Evolutionary conservation across 2,888 invertebrate genomes (phyloP).

Genomic region (Volucella bombylans): DNA sequence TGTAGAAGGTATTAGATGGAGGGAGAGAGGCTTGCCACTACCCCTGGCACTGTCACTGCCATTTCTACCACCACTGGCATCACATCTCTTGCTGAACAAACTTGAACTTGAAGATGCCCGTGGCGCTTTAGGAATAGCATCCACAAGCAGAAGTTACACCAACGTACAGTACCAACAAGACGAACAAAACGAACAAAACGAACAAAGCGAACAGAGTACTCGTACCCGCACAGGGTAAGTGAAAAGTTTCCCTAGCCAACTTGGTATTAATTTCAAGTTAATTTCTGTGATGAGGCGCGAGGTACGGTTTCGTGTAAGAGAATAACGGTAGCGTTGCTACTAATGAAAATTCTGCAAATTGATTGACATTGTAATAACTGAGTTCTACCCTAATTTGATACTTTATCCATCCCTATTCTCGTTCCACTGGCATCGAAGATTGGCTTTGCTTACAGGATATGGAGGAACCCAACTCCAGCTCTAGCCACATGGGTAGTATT

Average conservation of each 20-base stretch:
- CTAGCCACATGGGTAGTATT: slow-evolving; percentile 1
- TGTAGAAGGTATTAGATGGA: background rate
- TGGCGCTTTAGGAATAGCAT: slow-evolving; percentile 5
- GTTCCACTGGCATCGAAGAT: background rate
- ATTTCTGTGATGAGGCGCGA: slow-evolving; percentile 27
- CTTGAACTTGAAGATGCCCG: slow-evolving; percentile 61
- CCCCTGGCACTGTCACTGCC: background rate
- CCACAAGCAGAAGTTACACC: slow-evolving; percentile 40
- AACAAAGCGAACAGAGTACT: no score
- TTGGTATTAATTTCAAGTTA: slow-evolving; percentile 65
- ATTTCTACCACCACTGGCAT: background rate
- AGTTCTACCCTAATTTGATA: slow-evolving; percentile 56
- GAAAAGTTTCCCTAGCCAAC: slow-evolving; percentile 47
- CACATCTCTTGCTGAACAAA: slow-evolving; percentile 26
- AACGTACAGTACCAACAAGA: background rate
- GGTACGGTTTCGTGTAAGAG: background rate
- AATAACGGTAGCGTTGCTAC: slow-evolving; percentile 1
- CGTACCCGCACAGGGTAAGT: slow-evolving; percentile 18
- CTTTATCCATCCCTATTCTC: slow-evolving; percentile 32
- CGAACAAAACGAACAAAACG: no score
- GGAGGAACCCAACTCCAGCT: background rate
- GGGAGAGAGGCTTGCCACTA: slow-evolving; percentile 2
- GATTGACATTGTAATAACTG: slow-evolving; percentile 61
- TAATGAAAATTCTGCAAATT: slow-evolving; percentile 60
- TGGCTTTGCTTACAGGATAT: slow-evolving; percentile 2